phyloP scores from a whole-genome alignment of 53 echinoderm and acorn worm genomes.

The Astropecten irregularis region DNA sequence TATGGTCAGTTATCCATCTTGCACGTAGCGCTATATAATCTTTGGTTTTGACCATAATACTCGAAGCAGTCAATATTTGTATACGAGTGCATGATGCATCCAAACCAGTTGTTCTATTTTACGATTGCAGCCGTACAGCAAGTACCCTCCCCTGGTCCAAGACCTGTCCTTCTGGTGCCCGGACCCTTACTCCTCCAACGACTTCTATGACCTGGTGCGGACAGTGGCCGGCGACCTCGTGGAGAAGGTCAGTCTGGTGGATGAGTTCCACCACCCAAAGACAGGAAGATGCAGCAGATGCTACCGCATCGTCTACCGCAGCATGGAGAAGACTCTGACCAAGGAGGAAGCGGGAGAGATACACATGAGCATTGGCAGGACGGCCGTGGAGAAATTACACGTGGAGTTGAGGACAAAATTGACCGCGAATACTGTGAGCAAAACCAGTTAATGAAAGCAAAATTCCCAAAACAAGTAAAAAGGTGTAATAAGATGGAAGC shows the following conservation, averaged over 20 bases:
- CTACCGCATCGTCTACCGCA: conserved; percentile 89
- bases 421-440: neutral
- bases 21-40: too few species aligned
- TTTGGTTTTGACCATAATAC: too few species aligned
- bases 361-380: conserved; percentile 61
- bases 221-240: conserved; percentile 88
- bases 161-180: conserved; percentile 89
- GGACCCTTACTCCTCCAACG: conserved; percentile 69
- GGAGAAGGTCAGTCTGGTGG: conserved; percentile 82
- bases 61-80: too few species aligned
- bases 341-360: conserved; percentile 73
- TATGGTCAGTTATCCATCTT: too few species aligned
- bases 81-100: too few species aligned
- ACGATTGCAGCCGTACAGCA: conserved; percentile 91
- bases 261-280: conserved; percentile 88
- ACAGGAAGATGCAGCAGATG: conserved; percentile 80
- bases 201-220: conserved; percentile 95
- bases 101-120: too few species aligned
- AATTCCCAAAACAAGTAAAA: too few species aligned
- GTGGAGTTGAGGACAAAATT: conserved; percentile 71
- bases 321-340: conserved; percentile 93
- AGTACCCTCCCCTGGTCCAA: conserved; percentile 84
- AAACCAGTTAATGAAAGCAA: neutral
- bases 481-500: too few species aligned
- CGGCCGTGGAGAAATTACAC: conserved; percentile 57